Evolutionary conservation across 2,797 vertebrate species (phyloP).

Genomic region (Rhincodon typus): DNA sequence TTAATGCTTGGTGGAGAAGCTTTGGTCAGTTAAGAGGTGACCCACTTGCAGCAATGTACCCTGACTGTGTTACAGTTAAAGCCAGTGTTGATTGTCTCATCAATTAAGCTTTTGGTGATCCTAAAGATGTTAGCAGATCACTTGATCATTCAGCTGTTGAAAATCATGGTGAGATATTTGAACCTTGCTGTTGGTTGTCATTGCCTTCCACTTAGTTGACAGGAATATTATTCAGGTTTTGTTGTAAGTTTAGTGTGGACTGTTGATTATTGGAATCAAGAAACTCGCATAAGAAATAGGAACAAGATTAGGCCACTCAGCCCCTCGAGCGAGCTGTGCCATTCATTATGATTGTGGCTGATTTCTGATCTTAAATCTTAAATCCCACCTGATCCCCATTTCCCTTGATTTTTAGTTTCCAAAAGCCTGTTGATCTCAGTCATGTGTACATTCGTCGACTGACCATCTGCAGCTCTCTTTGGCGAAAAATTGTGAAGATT

Average conservation of each 20-base stretch:
- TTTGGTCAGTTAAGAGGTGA: not conserved
- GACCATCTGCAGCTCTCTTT: too few species aligned
- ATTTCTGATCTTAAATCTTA: too few species aligned
- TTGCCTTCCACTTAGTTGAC: not conserved
- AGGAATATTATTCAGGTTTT: not conserved
- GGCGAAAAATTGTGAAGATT: too few species aligned
- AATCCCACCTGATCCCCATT: too few species aligned
- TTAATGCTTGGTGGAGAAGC: not conserved
- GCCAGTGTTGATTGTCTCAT: not conserved
- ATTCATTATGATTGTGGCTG: too few species aligned
- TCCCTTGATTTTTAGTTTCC: too few species aligned
- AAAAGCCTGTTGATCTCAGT: too few species aligned
- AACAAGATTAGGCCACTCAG: too few species aligned
- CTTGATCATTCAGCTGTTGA: not conserved
- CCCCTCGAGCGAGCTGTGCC: too few species aligned
- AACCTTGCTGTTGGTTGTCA: not conserved
- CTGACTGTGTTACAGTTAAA: not conserved
- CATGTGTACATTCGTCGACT: too few species aligned
- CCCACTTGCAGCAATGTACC: not conserved
- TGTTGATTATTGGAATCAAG: not conserved
- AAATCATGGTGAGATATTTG: not conserved
- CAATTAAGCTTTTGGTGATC: not conserved
- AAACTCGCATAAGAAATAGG: too few species aligned
- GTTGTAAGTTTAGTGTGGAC: not conserved
- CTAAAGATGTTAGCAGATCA: too few species aligned